These are phyloP conservation scores for Drosophila atripex DNA, from an alignment of 2,888 invertebrate genomes.

Conservation along the genomic window DNA sequence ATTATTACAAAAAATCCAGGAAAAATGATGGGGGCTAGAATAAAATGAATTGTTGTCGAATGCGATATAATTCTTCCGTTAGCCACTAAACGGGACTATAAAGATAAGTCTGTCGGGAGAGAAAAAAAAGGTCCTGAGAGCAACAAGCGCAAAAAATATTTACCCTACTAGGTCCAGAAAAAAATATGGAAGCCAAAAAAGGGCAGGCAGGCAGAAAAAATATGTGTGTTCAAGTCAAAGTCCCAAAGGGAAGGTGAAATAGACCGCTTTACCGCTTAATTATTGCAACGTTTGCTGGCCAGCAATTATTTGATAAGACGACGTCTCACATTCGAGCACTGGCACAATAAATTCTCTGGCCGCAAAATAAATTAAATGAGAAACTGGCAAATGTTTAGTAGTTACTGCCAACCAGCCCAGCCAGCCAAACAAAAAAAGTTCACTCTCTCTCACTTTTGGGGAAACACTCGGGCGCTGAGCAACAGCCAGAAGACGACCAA, in stretches of 20 bases:
- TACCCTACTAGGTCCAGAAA: too few relatives aligned
- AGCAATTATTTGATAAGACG: slow-evolving; percentile 84
- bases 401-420: slow-evolving; percentile 24
- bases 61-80: slow-evolving; percentile 67
- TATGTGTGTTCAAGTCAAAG: slow-evolving; percentile 33
- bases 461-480: slow-evolving; percentile 30
- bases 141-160: slow-evolving; percentile 63
- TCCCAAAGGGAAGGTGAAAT: slow-evolving; percentile 47
- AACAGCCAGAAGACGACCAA: slow-evolving; percentile 22
- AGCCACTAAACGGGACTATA: slow-evolving; percentile 82
- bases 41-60: slow-evolving; percentile 22
- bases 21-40: background rate
- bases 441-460: slow-evolving; percentile 15
- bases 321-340: slow-evolving; percentile 66
- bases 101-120: slow-evolving; percentile 74
- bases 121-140: slow-evolving; percentile 10
- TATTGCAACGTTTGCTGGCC: slow-evolving; percentile 79
- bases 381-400: slow-evolving; percentile 63
- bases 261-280: slow-evolving; percentile 78
- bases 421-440: slow-evolving; percentile 18
- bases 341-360: slow-evolving; percentile 69
- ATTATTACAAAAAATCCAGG: slow-evolving; percentile 1
- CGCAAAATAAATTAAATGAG: slow-evolving; percentile 74
- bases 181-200: slow-evolving; percentile 13
- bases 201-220: background rate